Evolutionary conservation across 2,797 vertebrate genomes (phyloP).

Genomic region (Sebastes ruberrimus): DNA sequence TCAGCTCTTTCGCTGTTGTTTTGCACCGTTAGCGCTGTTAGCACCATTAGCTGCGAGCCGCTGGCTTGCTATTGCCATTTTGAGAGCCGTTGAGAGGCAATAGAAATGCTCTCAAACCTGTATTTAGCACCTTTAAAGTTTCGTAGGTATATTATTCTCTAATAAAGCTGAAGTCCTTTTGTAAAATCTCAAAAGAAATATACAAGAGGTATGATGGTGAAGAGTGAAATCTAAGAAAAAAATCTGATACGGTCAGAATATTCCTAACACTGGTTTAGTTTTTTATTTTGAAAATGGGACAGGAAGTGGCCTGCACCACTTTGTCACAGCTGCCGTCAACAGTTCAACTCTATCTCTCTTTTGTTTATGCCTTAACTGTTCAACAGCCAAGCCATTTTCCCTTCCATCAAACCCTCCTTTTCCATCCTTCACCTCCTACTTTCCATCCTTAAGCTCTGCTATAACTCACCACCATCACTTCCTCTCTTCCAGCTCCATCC

Average conservation of each 20-base stretch:
- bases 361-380: neutral
- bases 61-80: no score
- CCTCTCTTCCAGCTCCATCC: conserved; percentile 11
- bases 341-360: neutral
- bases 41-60: no score
- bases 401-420: no score
- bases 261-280: neutral
- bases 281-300: conserved; percentile 24
- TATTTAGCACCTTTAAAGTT: no score
- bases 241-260: neutral
- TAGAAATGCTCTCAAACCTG: no score
- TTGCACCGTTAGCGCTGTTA: no score
- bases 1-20: no score
- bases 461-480: conserved; percentile 30
- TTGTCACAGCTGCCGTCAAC: conserved; percentile 8
- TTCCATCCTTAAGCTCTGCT: conserved; percentile 4
- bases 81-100: no score
- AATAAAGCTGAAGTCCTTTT: no score
- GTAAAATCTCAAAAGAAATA: no score
- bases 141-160: no score
- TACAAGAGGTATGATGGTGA: no score
- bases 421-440: conserved; percentile 21
- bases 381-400: neutral
- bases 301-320: conserved; percentile 49
- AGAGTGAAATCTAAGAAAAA: neutral